Evolutionary conservation across 2,797 vertebrate genomes (phyloP).

Genomic region (Callimico goeldii): DNA sequence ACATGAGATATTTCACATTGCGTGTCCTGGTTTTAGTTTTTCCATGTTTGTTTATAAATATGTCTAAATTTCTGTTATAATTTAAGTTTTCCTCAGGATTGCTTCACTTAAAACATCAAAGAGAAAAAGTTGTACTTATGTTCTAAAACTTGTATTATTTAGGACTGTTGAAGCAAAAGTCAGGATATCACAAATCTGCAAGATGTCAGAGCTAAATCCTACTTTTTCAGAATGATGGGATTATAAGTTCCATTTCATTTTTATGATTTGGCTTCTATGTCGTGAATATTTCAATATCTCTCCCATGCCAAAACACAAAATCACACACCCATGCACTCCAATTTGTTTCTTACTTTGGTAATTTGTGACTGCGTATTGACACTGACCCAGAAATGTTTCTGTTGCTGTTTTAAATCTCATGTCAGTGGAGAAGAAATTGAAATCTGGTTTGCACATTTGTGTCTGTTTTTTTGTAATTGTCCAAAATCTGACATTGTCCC

Average conservation of each 20-base stretch:
- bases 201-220: constrained; percentile 63
- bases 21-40: constrained; percentile 29
- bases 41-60: constrained; percentile 50
- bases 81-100: constrained; percentile 51
- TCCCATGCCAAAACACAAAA: constrained; percentile 54
- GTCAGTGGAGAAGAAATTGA: constrained; percentile 67
- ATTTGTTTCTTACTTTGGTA: constrained; percentile 57
- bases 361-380: constrained; percentile 63
- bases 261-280: constrained; percentile 66
- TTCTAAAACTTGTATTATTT: constrained; percentile 62
- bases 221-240: constrained; percentile 60
- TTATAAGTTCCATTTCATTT: constrained; percentile 63
- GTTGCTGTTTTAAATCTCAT: constrained; percentile 70
- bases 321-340: background rate
- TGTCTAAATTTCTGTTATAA: constrained; percentile 53
- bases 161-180: constrained; percentile 62
- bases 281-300: constrained; percentile 20
- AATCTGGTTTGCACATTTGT: constrained; percentile 66
- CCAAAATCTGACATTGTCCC: constrained; percentile 64
- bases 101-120: constrained; percentile 54
- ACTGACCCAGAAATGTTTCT: constrained; percentile 54
- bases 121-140: constrained; percentile 16
- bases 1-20: background rate
- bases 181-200: constrained; percentile 68
- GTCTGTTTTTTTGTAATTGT: constrained; percentile 63